phyloP scores from a whole-genome alignment of 2,113 vertebrate genomes.

The Myodes glareolus region DNA sequence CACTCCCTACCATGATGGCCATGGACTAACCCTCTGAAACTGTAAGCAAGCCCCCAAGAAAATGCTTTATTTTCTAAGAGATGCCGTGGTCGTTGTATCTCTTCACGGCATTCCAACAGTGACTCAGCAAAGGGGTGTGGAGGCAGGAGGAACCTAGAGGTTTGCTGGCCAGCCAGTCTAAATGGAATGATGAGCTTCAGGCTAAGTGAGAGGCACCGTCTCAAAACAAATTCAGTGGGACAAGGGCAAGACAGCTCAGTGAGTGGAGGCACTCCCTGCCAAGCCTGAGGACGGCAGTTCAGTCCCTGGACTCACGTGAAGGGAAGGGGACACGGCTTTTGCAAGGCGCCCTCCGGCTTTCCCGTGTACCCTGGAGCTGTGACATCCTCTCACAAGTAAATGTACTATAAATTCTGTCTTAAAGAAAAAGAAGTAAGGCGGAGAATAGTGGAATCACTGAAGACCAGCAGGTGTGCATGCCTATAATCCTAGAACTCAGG shows the following conservation, averaged over 20 bases:
- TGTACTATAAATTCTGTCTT: neutral
- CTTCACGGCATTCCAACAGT: neutral
- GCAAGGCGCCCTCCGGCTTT: neutral
- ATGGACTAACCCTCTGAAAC: neutral
- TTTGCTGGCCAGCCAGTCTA: neutral
- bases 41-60: neutral
- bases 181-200: too few species aligned
- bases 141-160: neutral
- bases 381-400: neutral
- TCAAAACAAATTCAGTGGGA: neutral
- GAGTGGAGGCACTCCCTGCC: neutral
- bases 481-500: neutral
- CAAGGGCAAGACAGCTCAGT: too few species aligned
- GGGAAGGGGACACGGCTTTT: too few species aligned
- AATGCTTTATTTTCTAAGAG: neutral
- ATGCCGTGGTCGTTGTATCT: neutral
- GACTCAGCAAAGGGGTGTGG: neutral
- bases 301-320: neutral
- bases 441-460: neutral
- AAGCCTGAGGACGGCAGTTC: neutral
- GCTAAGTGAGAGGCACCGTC: neutral
- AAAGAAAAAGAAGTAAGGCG: neutral
- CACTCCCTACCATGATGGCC: neutral
- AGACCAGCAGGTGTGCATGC: neutral
- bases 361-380: neutral